Evolutionary conservation across 2,888 invertebrate species (phyloP).

Genomic region (Acanthococcus lagerstroemiae): DNA sequence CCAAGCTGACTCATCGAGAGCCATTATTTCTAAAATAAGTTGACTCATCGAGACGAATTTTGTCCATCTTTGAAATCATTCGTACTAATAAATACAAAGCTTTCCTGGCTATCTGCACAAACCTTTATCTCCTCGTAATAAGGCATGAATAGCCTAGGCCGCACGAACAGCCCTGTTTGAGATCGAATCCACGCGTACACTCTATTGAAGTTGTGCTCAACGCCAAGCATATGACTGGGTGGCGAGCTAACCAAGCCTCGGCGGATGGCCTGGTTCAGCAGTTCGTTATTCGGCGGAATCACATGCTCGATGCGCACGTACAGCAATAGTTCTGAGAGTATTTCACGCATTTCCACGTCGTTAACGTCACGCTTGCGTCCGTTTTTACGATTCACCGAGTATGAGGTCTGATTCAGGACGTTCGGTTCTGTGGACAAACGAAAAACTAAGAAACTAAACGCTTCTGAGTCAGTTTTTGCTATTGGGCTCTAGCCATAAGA

Average conservation of each 20-base stretch:
- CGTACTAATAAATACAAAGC: too few species aligned
- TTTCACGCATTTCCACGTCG: slow-evolving; percentile 75
- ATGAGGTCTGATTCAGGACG: slow-evolving; percentile 82
- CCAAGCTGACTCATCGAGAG: too few species aligned
- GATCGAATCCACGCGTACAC: slow-evolving; percentile 73
- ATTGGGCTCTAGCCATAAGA: not conserved
- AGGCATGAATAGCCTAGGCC: slow-evolving; percentile 85
- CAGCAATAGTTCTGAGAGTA: slow-evolving; percentile 71
- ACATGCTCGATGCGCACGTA: slow-evolving; percentile 83
- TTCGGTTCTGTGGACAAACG: slow-evolving; percentile 60
- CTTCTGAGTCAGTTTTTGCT: not conserved
- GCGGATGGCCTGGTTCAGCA: slow-evolving; percentile 56
- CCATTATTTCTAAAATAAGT: too few species aligned
- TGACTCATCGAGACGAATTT: too few species aligned
- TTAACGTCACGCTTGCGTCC: slow-evolving; percentile 69
- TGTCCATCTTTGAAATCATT: too few species aligned
- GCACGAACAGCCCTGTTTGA: slow-evolving; percentile 57
- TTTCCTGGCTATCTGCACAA: slow-evolving; percentile 41
- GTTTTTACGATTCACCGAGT: slow-evolving; percentile 76
- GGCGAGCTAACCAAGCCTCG: slow-evolving; percentile 71
- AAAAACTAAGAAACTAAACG: not conserved
- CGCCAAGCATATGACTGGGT: slow-evolving; percentile 75
- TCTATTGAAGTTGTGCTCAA: slow-evolving; percentile 47
- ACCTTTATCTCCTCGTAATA: slow-evolving; percentile 91
- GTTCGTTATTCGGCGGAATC: slow-evolving; percentile 70